Base-by-base conservation (phyloP, 2,888 invertebrate species). In the Coenonympha arcania region DNA sequence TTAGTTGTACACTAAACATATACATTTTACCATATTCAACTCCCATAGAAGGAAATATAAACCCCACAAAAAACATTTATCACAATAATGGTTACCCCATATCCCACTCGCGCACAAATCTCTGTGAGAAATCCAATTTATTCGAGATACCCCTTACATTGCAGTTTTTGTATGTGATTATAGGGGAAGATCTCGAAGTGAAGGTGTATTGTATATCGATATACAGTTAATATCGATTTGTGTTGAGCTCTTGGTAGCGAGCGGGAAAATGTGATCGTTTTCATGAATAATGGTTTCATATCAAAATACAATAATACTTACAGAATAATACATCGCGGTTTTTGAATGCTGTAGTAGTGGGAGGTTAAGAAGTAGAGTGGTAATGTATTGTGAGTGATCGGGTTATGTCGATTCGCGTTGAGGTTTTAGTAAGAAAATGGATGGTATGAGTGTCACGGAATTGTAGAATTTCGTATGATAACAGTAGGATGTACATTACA, bases 401-500 rank as follows among this genome's bases (percentile, higher is more conserved):
- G 8, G 8, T 42, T 13, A 8, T 13, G 20, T 39, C 18, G 11
- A 47, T 22, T 16, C 22, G 13, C 15, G 13, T 44, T 13, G 20
- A 20, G 15, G 26, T 42, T 36, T 53, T 54, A 40, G 40, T 50
- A 37, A 54, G 57, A 51, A 43, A 24, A 18, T 42, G 50, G 58
- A 49, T 59, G 58, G 59, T 57, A 59, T 53, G 62, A 69, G 64
- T 58, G 68, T 68, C 69, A 66, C 59, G 65, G 52, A 59, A 67
- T 52, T 48, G 24, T 43, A 39, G 65, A 74, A 68, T 77, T 79
- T 73, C 72, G 71, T 76, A 69, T 76, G 75, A 76, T 73, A 68
- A 63, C 63, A 26, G 33, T 24, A 16, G 22, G 39, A 11, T 22
- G 39, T 15, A 4, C 24, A 13, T 39, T 15, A 39, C 39, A 39